Base-by-base conservation (phyloP, 2,113 vertebrate genomes). In the Salvator merianae region DNA sequence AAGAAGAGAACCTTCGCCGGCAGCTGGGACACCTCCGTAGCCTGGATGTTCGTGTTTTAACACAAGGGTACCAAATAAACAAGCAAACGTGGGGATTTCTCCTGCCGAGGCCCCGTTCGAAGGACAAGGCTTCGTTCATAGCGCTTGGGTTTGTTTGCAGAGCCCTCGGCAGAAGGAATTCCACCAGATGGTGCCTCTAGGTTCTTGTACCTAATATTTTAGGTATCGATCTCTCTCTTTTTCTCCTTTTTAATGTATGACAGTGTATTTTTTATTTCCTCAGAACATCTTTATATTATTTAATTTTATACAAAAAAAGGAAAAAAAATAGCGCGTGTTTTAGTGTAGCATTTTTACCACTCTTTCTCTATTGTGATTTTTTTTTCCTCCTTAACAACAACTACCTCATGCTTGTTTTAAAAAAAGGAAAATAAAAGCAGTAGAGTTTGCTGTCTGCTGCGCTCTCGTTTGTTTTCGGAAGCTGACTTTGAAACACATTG, bases 321-420 rank as follows among this genome's bases (percentile, higher is more conserved):
- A 30, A n/a, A 73, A 79, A 34, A 62, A 93, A 89, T 94, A 95
- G 94, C 71, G 94, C 94, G 95, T 96, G 94, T 89, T 89, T 77
- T 94, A 92, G 91, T 83, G 73, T 94, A 94, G 91, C 89, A 78
- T 93, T 93, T 94, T 92, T 93, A 94, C 89, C 88, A 89, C 90
- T 91, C 90, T 87, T 91, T 81, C 90, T 91, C 90, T 30, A 86
- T 82, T 84, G 59, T 38, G 79, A n/a, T 80, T 50, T 22, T 85
- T 91, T 90, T 86, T 80, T 30, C 86, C 90, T 90, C 91, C 89
- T 79, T 93, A 88, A 96, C 96, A 96, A 88, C 86, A 95, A 94
- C 96, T 97, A 97, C 96, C 96, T 97, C 96, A 96, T 91, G 91
- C 95, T 93, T 93, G 90, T 91, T 94, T 92, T 86, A 90, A 88